These are phyloP conservation scores for Gonioctena quinquepunctata DNA, from an alignment of 1,140 invertebrate genomes.

Conservation along the genomic window DNA sequence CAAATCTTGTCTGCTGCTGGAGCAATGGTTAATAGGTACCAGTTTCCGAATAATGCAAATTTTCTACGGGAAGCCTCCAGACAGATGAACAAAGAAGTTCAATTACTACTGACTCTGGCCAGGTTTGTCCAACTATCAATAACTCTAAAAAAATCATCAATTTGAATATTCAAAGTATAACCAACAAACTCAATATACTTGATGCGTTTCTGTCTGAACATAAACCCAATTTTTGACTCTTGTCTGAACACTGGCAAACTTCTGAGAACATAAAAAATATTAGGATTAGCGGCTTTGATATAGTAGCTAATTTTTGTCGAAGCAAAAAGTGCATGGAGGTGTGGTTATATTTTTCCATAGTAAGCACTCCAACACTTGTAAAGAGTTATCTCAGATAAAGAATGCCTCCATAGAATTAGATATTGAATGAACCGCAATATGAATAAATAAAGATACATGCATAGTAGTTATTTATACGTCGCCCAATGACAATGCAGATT, in stretches of 20 bases:
- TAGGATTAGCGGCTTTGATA: too few species aligned
- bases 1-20: background rate
- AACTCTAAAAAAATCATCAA: background rate
- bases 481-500: background rate
- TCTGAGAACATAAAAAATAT: too few species aligned
- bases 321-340: too few species aligned
- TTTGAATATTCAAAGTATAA: background rate
- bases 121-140: background rate
- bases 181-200: background rate
- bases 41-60: background rate
- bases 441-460: background rate
- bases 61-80: background rate
- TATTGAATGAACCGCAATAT: background rate
- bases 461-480: background rate
- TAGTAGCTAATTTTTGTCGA: too few species aligned
- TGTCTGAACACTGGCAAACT: too few species aligned
- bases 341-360: too few species aligned
- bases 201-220: background rate
- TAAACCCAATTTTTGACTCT: background rate
- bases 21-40: background rate
- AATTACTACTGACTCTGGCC: background rate
- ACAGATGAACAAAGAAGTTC: background rate
- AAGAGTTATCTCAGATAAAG: background rate
- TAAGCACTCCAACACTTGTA: background rate
- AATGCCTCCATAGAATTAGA: background rate